A percentile compares a stretch with the other conserved stretches of the same genome.
These are phyloP conservation scores for Coenonympha glycerion DNA, from an alignment of 2,888 invertebrate genomes.

Conservation along the genomic window DNA sequence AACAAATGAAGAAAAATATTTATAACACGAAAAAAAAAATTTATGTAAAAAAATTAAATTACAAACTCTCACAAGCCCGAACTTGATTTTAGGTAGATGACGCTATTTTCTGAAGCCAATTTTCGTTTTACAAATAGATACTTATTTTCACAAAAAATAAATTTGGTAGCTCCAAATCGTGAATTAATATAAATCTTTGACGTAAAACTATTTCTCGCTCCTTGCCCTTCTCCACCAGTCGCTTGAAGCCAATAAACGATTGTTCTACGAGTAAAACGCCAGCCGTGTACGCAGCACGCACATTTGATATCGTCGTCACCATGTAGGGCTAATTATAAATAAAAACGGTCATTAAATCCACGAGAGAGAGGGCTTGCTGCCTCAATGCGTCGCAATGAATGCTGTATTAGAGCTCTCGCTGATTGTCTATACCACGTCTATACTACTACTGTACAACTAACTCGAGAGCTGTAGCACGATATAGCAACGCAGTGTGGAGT, in stretches of 20 bases:
- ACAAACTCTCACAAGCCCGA: no score
- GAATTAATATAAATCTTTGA: no score
- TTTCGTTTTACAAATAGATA: no score
- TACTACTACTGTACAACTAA: background rate
- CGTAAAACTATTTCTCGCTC: no score
- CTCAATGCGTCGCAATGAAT: slow-evolving; percentile 26
- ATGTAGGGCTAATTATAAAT: slow-evolving; percentile 25
- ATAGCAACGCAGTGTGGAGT: background rate
- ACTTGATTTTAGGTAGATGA: no score
- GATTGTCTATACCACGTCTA: slow-evolving; percentile 15
- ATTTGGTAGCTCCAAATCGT: no score
- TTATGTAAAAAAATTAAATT: no score
- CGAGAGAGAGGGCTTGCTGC: slow-evolving; percentile 26
- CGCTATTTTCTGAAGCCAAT: no score
- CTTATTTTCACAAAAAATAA: no score
- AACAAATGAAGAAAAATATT: no score
- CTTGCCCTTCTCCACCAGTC: background rate
- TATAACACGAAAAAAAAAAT: no score
- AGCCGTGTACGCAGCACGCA: background rate
- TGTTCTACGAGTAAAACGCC: background rate
- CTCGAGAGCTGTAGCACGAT: background rate
- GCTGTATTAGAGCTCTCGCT: slow-evolving; percentile 22
- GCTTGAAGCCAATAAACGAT: background rate
- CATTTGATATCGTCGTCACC: slow-evolving; percentile 11
- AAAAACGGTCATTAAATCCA: slow-evolving; percentile 25